Base-by-base conservation (phyloP, 1,140 invertebrate genomes). In the Teleogryllus occipitalis region DNA sequence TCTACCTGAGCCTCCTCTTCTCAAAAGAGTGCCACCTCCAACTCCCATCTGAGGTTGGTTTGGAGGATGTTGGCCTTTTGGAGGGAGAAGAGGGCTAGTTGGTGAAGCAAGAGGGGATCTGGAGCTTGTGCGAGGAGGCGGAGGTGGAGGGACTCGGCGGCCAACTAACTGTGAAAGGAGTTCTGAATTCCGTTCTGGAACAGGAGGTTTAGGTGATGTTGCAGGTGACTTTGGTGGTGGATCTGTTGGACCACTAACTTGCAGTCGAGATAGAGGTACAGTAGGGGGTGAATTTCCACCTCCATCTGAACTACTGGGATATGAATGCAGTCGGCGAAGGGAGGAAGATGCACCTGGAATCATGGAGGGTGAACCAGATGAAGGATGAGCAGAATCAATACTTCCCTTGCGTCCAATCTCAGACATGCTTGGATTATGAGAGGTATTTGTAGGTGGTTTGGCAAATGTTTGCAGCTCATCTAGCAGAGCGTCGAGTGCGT, bases 401-500 rank as follows among this genome's bases (percentile, higher is more conserved):
- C 88, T 89, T 72, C 88, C 88, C 81, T 90, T 90, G n/a, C 89
- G 83, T 10, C 88, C 88, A 75, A 88, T 87, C 65, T 89, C 86
- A 21, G 86, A 85, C 81, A 89, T 88, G 76, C 82, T 84, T 48
- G 88, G 88, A 79, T 77, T 77, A 83, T 82, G 80, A 83, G 72
- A 47, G 47, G 49, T 21, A 81, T 79, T 85, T 83, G 15, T 21
- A 39, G 87, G 88, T 81, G 93, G 93, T 82, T 92, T 90, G 47
- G 92, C 91, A 85, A 95, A 95, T 12, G 94, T 96, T 85, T 96
- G 94, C 76, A 96, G 88, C 86, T 97, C 95, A 85, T 96, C 95
- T 94, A 97, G 86, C 92, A 97, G 87, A 92, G 94, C 93, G 92
- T 97, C 95, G 92, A 97, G 94, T 91, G 95, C 93, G 92, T 96